Evolutionary conservation across 2,113 vertebrate species (phyloP), one percentile per base, ranked within the genome.

Genomic region (Nymphicus hollandicus): DNA sequence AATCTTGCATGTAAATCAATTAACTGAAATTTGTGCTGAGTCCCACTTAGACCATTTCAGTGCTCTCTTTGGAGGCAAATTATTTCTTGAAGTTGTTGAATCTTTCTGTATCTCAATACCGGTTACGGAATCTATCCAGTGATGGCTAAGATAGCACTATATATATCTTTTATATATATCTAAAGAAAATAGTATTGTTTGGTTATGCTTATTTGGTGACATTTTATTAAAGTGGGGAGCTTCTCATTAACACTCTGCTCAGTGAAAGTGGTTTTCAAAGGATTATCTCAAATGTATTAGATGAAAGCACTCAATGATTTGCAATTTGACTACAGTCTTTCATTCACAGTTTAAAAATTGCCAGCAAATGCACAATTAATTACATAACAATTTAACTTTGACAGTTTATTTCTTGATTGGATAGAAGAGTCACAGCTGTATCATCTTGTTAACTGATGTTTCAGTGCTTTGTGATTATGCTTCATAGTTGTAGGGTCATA

Each of bases 271-370:
- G 6, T 66, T 78, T 97, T 88, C 81, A 47, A 80, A 93, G 81
- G 71, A 83, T 85, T 78, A 28, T 74, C 35, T 92, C 55, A 61
- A 44, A 41, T 86, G 31, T 27, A 72, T 81, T 89, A 87, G 82
- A 73, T 96, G 65, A 88, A 92, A 81, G 56, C 71, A 31, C 84
- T 52, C 17, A n/a, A 56, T 63, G 68, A 69, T 66, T 69, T 88
- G 88, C 74, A 86, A 68, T 95, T 95, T 93, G 82, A 94, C 37
- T 55, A 35, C n/a, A 64, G 68, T 88, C 88, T 91, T 72, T 80
- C 70, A 84, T 95, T 94, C 79, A 93, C 76, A 83, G 37, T 93
- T 91, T 69, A 88, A 88, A 97, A 96, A 91, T 86, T 73, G 50
- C 35, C 53, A 81, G 46, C 20, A 88, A 92, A 89, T 89, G 65